Conservation (phyloP, 1,140 invertebrate genomes). For the Chironomus striatipennis region DNA sequence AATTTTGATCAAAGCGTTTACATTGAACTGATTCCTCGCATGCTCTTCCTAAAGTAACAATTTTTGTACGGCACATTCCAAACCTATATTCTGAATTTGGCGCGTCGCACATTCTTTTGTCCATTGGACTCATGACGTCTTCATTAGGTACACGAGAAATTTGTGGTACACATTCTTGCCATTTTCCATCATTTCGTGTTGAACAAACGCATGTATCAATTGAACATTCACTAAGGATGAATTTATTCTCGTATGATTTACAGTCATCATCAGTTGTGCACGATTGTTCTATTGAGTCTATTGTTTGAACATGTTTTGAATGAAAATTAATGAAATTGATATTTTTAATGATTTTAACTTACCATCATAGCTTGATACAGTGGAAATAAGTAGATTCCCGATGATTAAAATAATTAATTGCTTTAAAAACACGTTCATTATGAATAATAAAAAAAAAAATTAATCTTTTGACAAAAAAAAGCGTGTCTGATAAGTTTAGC, state of each 20-base stretch:
- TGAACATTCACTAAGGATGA: neutral
- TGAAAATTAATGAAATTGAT: neutral
- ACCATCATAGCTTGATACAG: neutral
- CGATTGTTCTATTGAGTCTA: neutral
- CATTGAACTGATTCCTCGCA: too few relatives aligned
- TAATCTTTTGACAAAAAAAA: neutral
- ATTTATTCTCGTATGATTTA: neutral
- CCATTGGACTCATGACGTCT: too few relatives aligned
- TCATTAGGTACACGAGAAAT: too few relatives aligned
- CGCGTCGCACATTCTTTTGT: too few relatives aligned
- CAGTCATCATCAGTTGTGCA: neutral
- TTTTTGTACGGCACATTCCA: too few relatives aligned
- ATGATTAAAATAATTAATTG: neutral
- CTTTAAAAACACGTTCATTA: neutral
- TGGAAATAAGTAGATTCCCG: neutral
- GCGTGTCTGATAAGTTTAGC: too few relatives aligned
- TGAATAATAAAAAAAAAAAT: neutral
- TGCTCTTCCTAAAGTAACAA: too few relatives aligned
- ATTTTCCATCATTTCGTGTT: neutral
- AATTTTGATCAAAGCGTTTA: neutral
- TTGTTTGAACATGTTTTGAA: neutral
- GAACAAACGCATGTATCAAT: neutral
- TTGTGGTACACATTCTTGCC: neutral
- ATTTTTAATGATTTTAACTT: neutral
- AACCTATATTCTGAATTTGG: too few relatives aligned